These are phyloP conservation scores for Lycodopsis pacificus DNA, from an alignment of 2,797 vertebrate genomes.

Conservation along the genomic window DNA sequence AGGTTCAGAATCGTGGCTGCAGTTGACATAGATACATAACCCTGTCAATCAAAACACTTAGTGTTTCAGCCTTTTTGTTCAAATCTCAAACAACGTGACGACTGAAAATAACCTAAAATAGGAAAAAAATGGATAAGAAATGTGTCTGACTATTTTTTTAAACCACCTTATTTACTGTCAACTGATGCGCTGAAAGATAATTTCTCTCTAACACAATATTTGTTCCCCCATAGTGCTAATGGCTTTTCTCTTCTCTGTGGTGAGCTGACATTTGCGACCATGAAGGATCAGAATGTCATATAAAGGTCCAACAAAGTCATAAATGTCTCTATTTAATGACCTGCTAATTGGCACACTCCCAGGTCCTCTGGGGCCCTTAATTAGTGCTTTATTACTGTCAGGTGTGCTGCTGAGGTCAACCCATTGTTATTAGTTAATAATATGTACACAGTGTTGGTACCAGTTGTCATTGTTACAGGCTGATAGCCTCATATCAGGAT, in stretches of 20 bases:
- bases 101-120: conserved; percentile 10
- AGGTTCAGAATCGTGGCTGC: conserved; percentile 23
- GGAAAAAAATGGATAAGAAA: background rate
- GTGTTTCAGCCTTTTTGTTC: background rate
- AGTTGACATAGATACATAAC: conserved; percentile 7
- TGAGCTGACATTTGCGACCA: conserved; percentile 5
- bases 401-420: background rate
- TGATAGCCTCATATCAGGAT: background rate
- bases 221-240: background rate
- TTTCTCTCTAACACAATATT: background rate
- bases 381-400: conserved; percentile 4
- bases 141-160: background rate
- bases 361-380: conserved; percentile 1
- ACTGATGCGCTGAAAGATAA: background rate
- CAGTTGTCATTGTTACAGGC: background rate
- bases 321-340: background rate
- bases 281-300: background rate
- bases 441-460: background rate
- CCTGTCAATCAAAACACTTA: conserved; percentile 13
- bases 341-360: background rate
- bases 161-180: background rate
- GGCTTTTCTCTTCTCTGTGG: background rate
- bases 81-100: background rate
- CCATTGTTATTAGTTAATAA: background rate
- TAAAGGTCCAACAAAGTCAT: conserved; percentile 1